Base-by-base conservation (phyloP, 2,888 invertebrate species). In the Drosophila putrida region DNA sequence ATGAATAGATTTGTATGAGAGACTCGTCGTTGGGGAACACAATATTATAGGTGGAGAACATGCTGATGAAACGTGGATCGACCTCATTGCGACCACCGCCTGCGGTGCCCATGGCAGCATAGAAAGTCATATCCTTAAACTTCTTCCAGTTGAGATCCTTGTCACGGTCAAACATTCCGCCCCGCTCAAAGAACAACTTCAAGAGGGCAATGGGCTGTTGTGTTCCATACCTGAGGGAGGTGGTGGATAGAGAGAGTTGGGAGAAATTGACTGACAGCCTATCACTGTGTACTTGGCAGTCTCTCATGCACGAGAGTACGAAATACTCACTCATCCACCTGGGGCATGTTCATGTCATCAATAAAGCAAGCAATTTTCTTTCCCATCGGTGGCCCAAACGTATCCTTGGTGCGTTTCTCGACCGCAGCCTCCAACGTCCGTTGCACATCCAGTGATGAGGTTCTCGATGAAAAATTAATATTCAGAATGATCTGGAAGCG, bases 311-410 rank as follows among this genome's bases (percentile, higher is more conserved):
- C 6, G 51, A 54, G 13, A 36, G 55, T 39, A 15, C 31, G 20
- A 20, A 36, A 39, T 54, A 88, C 90, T 90, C 80, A 93, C 91
- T 91, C 90, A 84, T 93, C 93, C 47, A 96, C 95, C 92, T 95
- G 94, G 35, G 98, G 98, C 98, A 98, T 98, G 90, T 98, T 98
- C 95, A 98, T 96, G 90, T 98, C 98, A 90, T 98, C 98, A 76
- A 98, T 96, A 90, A 98, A 98, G 74, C 97, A 95, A 38, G 98
- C 94, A 90, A 98, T 94, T 88, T 96, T 96, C 93, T 97, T 98
- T 35, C 98, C 98, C 65, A 96, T 94, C 0, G 97, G 96, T 36
- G 98, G 98, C 0, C 98, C 98, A 90, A 96, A 98, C 4, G 96
- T 95, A 90, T 97, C 97, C 91, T 98, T 97, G 0, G 98, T 98